Conservation (phyloP, 1,140 invertebrate genomes). For the Drosophila repletoides region DNA sequence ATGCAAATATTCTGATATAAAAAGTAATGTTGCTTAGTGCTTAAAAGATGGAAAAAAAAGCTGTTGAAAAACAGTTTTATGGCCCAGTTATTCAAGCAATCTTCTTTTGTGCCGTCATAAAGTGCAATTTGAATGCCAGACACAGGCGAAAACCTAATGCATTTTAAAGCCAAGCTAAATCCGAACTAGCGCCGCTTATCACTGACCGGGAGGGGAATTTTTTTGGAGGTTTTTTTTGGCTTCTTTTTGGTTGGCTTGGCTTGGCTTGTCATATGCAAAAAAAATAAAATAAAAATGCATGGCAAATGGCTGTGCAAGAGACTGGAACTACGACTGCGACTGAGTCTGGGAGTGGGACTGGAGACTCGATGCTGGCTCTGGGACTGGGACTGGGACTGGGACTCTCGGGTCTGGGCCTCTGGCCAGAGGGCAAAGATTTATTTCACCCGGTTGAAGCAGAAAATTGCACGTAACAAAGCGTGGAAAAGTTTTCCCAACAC, state of each 20-base stretch:
- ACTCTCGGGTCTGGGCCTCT: constrained; percentile 9
- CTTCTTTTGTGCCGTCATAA: too few species aligned
- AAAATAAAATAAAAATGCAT: too few species aligned
- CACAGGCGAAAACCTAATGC: constrained; percentile 23
- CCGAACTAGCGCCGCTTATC: constrained; percentile 12
- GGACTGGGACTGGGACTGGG: constrained; percentile 1
- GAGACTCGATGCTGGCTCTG: too few species aligned
- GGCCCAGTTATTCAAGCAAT: neutral
- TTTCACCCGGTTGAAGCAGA: constrained; percentile 71
- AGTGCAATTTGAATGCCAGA: constrained; percentile 16
- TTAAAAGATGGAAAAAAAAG: neutral
- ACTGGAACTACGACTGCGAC: neutral
- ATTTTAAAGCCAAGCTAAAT: constrained; percentile 21
- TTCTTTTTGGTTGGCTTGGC: neutral
- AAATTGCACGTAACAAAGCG: constrained; percentile 75
- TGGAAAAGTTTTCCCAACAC: constrained; percentile 58
- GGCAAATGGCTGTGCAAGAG: constrained; percentile 6
- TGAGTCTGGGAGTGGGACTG: neutral
- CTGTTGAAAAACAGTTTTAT: constrained; percentile 14
- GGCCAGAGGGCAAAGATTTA: constrained; percentile 56
- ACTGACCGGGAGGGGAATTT: constrained; percentile 5
- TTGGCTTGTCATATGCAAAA: constrained; percentile 37
- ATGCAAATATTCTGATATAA: too few species aligned
- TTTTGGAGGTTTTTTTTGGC: neutral
- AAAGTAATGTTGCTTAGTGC: neutral